Conservation (phyloP, 2,113 vertebrate genomes). For the Martes martes region DNA sequence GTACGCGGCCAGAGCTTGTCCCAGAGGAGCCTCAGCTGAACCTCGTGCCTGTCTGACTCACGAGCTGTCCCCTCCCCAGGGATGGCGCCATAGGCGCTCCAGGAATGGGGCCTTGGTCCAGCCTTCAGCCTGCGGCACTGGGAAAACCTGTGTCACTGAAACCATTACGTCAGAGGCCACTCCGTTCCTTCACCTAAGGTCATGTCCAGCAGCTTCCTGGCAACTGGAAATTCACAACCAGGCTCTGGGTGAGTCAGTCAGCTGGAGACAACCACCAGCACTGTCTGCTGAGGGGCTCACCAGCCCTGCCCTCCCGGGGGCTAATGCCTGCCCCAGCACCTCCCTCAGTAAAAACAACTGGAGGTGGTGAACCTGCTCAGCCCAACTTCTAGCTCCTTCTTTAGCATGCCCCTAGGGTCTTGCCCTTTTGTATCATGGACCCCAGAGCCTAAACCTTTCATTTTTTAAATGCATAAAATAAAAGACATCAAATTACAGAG, state of each 20-base stretch:
- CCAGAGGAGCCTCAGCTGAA: background rate
- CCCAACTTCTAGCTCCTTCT: too few species aligned
- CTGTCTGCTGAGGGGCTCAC: background rate
- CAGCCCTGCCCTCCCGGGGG: background rate
- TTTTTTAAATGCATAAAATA: background rate
- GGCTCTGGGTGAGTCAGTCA: background rate
- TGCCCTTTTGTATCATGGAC: background rate
- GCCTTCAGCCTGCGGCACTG: background rate
- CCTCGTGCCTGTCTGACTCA: background rate
- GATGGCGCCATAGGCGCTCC: background rate
- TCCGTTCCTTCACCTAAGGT: background rate
- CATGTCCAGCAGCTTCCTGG: background rate
- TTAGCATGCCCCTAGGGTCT: background rate
- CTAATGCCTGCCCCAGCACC: accelerated
- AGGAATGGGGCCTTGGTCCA: background rate
- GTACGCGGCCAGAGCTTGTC: background rate
- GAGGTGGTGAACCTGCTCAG: too few species aligned
- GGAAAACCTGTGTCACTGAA: background rate
- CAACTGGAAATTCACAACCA: background rate
- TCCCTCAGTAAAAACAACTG: background rate
- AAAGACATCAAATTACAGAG: background rate
- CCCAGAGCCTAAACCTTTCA: background rate
- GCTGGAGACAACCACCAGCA: too few species aligned
- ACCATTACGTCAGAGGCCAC: background rate
- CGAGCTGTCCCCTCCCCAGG: background rate